Evolutionary conservation across 2,888 invertebrate genomes (phyloP).

Genomic region (Drepana falcataria): DNA sequence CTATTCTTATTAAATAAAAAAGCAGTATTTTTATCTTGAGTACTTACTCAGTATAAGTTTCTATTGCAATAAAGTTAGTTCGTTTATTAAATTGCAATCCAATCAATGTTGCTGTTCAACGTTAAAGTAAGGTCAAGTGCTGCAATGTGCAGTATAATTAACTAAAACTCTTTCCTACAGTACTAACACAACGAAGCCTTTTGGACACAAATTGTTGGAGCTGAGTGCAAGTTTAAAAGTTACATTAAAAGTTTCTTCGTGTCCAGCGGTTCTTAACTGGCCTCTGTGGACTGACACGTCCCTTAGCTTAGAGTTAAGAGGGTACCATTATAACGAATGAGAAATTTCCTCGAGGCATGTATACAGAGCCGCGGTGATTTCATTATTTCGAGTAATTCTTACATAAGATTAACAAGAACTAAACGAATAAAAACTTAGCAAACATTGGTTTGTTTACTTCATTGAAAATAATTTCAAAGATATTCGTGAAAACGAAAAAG

Average conservation of each 20-base stretch:
- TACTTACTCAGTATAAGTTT: no score
- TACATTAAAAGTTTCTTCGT: conserved; percentile 30
- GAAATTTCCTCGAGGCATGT: conserved; percentile 5
- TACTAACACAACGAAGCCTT: conserved; percentile 4
- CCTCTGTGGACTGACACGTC: conserved; percentile 25
- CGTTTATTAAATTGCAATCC: conserved; percentile 4
- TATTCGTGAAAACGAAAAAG: no score
- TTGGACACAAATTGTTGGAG: conserved; percentile 8
- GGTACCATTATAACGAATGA: conserved; percentile 9
- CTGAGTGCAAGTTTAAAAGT: conserved; percentile 25
- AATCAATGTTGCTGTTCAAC: not conserved
- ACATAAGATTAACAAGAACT: not conserved
- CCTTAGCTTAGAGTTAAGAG: conserved; percentile 23
- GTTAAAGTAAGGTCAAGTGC: not conserved
- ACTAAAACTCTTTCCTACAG: conserved; percentile 2
- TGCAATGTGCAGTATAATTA: not conserved
- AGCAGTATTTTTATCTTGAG: no score
- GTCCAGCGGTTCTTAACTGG: conserved; percentile 22
- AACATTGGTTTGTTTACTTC: no score
- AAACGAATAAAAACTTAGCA: not conserved
- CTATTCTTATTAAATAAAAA: no score
- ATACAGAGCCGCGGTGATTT: not conserved
- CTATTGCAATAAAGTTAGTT: no score
- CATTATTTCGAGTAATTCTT: not conserved
- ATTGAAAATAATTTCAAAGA: no score